Evolutionary conservation across 2,888 invertebrate species (phyloP).

Genomic region (Torymus aiolomorphi): DNA sequence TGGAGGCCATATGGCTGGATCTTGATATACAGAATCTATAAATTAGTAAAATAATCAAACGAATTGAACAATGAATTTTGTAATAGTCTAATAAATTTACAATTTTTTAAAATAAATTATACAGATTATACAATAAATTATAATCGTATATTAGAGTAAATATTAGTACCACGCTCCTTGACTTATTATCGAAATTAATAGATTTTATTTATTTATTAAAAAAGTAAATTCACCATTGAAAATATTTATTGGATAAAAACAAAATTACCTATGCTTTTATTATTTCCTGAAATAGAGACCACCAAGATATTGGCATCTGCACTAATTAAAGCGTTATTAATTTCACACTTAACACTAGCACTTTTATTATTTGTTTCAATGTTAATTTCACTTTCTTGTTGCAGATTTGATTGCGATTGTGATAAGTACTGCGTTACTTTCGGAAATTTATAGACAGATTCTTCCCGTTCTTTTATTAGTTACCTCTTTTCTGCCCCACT

Average conservation of each 20-base stretch:
- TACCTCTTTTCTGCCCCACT: not conserved
- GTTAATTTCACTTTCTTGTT: not conserved
- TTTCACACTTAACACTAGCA: too few relatives aligned
- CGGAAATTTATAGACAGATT: not conserved
- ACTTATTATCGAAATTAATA: too few relatives aligned
- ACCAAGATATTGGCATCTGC: too few relatives aligned
- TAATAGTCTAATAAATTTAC: not conserved
- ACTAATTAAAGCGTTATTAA: too few relatives aligned
- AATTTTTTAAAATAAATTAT: too few relatives aligned
- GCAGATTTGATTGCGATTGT: not conserved
- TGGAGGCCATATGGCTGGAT: not conserved
- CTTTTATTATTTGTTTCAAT: too few relatives aligned
- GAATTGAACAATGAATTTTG: not conserved
- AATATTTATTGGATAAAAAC: too few relatives aligned
- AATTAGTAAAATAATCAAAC: not conserved
- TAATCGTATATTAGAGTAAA: too few relatives aligned
- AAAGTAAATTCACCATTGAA: too few relatives aligned
- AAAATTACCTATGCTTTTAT: not conserved
- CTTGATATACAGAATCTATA: not conserved
- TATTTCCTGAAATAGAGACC: not conserved
- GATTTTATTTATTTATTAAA: too few relatives aligned
- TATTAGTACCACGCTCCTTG: too few relatives aligned
- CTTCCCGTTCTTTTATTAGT: not conserved
- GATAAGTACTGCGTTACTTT: not conserved
- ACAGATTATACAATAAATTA: too few relatives aligned